Evolutionary conservation across 2,888 invertebrate genomes (phyloP).

Genomic region (Deilephila elpenor): DNA sequence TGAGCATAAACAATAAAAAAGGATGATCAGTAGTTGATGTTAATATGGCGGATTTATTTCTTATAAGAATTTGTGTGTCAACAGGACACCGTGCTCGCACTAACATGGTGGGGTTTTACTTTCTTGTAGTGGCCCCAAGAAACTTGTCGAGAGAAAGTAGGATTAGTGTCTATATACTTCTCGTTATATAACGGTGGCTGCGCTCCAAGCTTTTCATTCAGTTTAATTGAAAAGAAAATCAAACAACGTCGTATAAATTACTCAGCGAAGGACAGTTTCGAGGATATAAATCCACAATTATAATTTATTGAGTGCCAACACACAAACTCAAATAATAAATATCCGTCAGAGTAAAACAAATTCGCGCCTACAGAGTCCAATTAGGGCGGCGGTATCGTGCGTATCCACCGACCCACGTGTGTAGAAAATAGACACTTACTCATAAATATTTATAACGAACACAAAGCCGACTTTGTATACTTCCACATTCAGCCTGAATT

Average conservation of each 20-base stretch:
- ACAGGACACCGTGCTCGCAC: slow-evolving; percentile 80
- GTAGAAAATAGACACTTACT: slow-evolving; percentile 79
- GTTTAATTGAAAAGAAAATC: slow-evolving; percentile 30
- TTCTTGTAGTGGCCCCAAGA: slow-evolving; percentile 81
- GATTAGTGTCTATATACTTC: slow-evolving; percentile 74
- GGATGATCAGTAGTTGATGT: neutral
- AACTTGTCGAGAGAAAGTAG: slow-evolving; percentile 84
- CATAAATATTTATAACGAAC: slow-evolving; percentile 81
- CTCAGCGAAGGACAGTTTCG: neutral
- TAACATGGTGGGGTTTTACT: slow-evolving; percentile 82
- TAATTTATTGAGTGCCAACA: slow-evolving; percentile 33
- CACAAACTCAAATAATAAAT: slow-evolving; percentile 57
- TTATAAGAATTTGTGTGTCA: slow-evolving; percentile 77
- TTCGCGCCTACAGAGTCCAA: slow-evolving; percentile 76
- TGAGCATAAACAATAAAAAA: neutral
- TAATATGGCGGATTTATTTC: slow-evolving; percentile 62
- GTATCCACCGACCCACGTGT: slow-evolving; percentile 80
- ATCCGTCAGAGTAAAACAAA: slow-evolving; percentile 69
- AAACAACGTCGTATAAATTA: slow-evolving; percentile 42
- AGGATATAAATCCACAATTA: slow-evolving; percentile 42
- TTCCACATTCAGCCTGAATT: slow-evolving; percentile 81
- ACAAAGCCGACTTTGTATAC: slow-evolving; percentile 80
- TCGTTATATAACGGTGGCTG: slow-evolving; percentile 69
- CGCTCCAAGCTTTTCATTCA: slow-evolving; percentile 28
- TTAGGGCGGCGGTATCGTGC: slow-evolving; percentile 78